Conservation (phyloP, 2,113 vertebrate genomes). For the Barnardius zonarius region DNA sequence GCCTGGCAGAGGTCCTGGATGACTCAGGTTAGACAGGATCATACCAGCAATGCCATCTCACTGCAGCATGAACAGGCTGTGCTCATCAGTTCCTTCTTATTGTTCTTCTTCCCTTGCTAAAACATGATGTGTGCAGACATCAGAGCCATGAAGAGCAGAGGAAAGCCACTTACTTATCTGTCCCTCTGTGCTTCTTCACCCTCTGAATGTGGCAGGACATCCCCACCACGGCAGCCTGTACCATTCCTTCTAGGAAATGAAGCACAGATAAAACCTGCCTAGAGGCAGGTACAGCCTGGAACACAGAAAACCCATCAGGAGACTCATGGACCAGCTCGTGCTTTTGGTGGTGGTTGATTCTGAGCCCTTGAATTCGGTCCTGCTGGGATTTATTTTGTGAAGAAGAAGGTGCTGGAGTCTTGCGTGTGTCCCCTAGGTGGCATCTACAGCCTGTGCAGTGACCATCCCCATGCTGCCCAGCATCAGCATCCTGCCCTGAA, state of each 20-base stretch:
- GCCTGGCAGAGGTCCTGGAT: neutral
- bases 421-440: neutral
- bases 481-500: neutral
- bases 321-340: neutral
- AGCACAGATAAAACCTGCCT: neutral
- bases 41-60: neutral
- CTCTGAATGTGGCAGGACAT: rapidly evolving
- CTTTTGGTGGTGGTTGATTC: rapidly evolving
- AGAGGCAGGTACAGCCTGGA: neutral
- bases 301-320: neutral
- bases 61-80: neutral
- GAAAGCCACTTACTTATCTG: neutral
- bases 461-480: rapidly evolving
- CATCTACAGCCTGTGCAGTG: neutral
- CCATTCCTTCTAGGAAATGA: neutral
- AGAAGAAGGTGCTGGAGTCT: neutral
- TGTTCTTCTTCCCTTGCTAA: neutral
- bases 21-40: neutral
- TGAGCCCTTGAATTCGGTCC: neutral
- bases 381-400: neutral
- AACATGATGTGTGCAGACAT: neutral
- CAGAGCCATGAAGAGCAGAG: neutral
- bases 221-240: rapidly evolving
- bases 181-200: neutral
- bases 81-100: neutral